Base-by-base conservation (phyloP, 2,797 vertebrate genomes). In the Leucoraja ocellata region DNA sequence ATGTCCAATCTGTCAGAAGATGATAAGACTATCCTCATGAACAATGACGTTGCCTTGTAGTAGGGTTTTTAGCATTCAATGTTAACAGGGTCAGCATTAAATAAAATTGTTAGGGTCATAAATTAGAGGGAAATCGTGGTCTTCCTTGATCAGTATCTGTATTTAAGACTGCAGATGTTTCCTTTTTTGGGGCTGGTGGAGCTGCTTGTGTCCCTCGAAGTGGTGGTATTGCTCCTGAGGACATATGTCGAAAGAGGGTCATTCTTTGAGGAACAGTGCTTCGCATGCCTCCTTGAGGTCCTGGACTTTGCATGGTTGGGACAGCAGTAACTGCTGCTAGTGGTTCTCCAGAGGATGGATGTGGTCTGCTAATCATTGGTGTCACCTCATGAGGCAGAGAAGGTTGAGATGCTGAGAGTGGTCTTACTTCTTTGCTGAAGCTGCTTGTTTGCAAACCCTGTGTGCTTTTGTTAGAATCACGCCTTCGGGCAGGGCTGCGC, bases 71-170 rank as follows among this genome's bases (percentile, higher is more conserved):
- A 74, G 73, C 76, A 58, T 54, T 74, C 46, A n/a, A 76, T 11
- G 6, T 76, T 68, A 76, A 92, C 90, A 92, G 73, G 81, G 71
- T 74, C 90, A 71, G 39, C 71, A 76, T 5, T 76, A 25, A 76
- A 76, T 25, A 76, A 76, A 92, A 76, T 23, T 39, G 25, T 92
- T 54, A 95, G 95, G 97, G 98, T 99, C 98, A 99, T 98, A 99
- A 98, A 97, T 99, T 99, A 93, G 99, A 99, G 94, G 98, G 97
- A 95, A 99, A 99, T 90, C 98, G 97, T 95, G 98, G 98, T 96
- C 99, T 99, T 95, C 99, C 99, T 97, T 98, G 97, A 94, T 99
- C 98, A 93, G 97, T 97, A 96, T 99, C 98, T 96, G 98, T 97
- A 96, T 96, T 98, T 97, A 98, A 97, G 96, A 98, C 97, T 94